Conservation (phyloP, 2,888 invertebrate species). For the Leucophenga montana region DNA sequence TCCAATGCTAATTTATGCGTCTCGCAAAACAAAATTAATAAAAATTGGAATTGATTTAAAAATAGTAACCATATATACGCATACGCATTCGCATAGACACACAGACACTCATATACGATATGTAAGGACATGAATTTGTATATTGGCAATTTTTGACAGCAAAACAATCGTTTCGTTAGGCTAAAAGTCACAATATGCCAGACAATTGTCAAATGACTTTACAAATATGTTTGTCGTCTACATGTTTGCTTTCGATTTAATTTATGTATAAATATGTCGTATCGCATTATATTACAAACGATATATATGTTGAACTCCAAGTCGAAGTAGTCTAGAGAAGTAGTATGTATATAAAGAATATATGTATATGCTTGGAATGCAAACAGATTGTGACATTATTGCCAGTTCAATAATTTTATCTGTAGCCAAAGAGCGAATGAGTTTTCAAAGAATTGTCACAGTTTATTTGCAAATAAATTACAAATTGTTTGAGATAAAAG, state of each 20-base stretch:
- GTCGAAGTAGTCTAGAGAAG: too few species aligned
- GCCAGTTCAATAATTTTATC: conserved; percentile 9
- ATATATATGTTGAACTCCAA: too few species aligned
- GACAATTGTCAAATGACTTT: conserved; percentile 18
- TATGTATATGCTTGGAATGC: background rate
- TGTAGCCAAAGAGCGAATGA: background rate
- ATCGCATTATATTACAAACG: too few species aligned
- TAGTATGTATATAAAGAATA: too few species aligned
- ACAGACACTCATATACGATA: too few species aligned
- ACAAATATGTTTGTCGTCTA: background rate
- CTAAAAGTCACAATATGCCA: background rate
- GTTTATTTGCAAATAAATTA: conserved; percentile 6
- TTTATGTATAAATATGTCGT: background rate
- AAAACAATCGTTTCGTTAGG: background rate
- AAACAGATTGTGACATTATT: conserved; percentile 16
- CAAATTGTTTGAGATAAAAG: background rate
- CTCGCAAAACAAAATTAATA: conserved; percentile 9
- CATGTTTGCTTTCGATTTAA: background rate
- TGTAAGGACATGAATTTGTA: background rate
- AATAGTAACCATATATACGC: background rate
- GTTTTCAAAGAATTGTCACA: conserved; percentile 1
- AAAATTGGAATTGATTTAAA: background rate
- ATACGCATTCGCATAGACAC: too few species aligned
- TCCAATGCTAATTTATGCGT: conserved; percentile 13
- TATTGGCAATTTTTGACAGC: background rate